Conservation (phyloP, 2,797 vertebrate genomes). For the Bucorvus abyssinicus region DNA sequence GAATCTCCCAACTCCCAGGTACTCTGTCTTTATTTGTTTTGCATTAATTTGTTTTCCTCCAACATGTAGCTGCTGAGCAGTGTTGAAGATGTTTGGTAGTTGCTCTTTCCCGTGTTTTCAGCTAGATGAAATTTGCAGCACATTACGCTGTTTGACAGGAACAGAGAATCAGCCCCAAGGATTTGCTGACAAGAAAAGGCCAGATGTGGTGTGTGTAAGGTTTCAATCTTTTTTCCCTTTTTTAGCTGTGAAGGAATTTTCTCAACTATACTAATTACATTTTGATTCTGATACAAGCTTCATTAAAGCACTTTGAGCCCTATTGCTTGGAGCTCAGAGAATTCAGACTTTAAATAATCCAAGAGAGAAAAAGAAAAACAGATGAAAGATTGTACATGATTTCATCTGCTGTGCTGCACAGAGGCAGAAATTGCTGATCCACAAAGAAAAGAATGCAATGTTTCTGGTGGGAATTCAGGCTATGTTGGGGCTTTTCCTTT, state of each 20-base stretch:
- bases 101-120: background rate
- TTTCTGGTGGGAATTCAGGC: background rate
- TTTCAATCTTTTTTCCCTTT: background rate
- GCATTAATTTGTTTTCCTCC: background rate
- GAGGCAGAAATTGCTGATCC: fast-evolving
- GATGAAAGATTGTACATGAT: background rate
- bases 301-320: background rate
- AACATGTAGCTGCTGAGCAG: background rate
- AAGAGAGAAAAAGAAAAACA: background rate
- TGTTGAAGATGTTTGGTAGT: background rate
- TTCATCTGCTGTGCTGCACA: background rate
- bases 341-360: constrained; percentile 18
- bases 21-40: background rate
- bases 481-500: background rate
- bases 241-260: background rate
- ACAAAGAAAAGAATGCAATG: background rate
- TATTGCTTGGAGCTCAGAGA: background rate
- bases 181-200: constrained; percentile 3
- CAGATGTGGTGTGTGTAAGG: background rate
- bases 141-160: background rate
- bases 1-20: background rate
- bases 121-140: background rate
- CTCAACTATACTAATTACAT: background rate
- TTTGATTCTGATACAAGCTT: background rate
- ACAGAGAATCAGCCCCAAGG: background rate